Conservation (phyloP, 2,888 invertebrate genomes). For the Lagria hirta region DNA sequence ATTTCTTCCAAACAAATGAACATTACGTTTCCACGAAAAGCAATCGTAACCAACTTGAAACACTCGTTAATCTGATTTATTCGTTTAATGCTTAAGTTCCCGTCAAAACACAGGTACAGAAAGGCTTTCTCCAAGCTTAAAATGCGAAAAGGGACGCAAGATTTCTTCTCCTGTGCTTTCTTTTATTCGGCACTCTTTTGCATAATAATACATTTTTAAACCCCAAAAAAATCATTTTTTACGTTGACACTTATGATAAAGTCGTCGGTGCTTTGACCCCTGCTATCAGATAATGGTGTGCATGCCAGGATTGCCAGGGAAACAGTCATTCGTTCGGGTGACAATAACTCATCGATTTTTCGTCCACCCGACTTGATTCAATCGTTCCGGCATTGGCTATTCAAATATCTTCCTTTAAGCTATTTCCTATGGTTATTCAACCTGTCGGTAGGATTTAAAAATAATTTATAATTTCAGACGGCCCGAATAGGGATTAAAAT, state of each 20-base stretch:
- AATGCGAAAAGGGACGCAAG: conserved; percentile 1
- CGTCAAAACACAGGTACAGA: conserved; percentile 10
- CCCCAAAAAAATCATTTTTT: conserved; percentile 22
- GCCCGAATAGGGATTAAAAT: conserved; percentile 18
- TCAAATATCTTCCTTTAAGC: conserved; percentile 21
- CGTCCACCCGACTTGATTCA: conserved; percentile 23
- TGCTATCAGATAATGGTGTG: conserved; percentile 37
- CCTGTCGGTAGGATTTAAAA: conserved; percentile 17
- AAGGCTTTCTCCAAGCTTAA: conserved; percentile 6
- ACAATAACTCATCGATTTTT: conserved; percentile 40
- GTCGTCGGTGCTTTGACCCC: conserved; percentile 37
- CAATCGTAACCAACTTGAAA: conserved; percentile 9
- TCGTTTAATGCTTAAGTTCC: conserved; percentile 4
- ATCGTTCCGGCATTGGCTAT: conserved; percentile 22
- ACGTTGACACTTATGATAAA: conserved; percentile 18
- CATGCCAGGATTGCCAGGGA: conserved; percentile 22
- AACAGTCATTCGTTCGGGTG: conserved; percentile 23
- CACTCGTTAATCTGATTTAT: conserved; percentile 12
- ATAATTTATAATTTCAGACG: conserved; percentile 19
- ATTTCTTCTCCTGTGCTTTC: conserved; percentile 6
- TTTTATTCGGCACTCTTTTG: conserved; percentile 14
- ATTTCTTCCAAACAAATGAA: conserved; percentile 8
- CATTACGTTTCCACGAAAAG: background rate
- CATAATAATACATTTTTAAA: conserved; percentile 17
- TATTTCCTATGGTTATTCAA: conserved; percentile 18